phyloP scores from a whole-genome alignment of 2,797 vertebrate species.

The Eleutherodactylus coqui region DNA sequence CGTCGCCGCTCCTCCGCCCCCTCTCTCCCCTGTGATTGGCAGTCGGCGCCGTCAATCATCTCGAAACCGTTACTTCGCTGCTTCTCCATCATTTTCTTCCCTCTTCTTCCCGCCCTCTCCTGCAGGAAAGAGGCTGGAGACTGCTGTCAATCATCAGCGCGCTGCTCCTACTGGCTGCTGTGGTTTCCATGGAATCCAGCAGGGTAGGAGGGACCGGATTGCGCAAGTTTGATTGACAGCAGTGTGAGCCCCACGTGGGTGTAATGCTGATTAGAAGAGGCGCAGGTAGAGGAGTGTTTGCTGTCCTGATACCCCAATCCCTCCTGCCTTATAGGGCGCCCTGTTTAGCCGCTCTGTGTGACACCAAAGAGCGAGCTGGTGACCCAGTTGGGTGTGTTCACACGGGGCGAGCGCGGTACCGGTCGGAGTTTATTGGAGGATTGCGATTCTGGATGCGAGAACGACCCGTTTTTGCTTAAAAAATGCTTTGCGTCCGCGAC shows the following conservation, averaged over 20 bases:
- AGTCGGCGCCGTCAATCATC: background rate
- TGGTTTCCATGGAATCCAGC: slow-evolving; percentile 27
- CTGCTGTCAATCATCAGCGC: slow-evolving; percentile 19
- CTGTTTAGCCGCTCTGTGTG: too few species aligned
- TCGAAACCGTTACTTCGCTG: slow-evolving; percentile 58
- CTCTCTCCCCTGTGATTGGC: background rate
- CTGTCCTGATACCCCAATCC: background rate
- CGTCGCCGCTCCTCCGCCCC: background rate
- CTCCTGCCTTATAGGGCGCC: too few species aligned
- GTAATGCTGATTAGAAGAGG: background rate
- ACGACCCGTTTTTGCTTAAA: too few species aligned
- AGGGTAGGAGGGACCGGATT: slow-evolving; percentile 29
- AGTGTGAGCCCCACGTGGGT: slow-evolving; percentile 55
- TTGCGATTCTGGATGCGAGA: too few species aligned
- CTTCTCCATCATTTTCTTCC: slow-evolving; percentile 40
- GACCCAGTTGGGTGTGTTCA: too few species aligned
- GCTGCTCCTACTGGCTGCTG: background rate
- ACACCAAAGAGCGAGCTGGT: too few species aligned
- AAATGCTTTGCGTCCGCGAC: too few species aligned
- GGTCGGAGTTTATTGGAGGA: too few species aligned
- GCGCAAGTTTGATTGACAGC: slow-evolving; percentile 40
- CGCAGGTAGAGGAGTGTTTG: too few species aligned
- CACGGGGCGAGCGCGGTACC: too few species aligned
- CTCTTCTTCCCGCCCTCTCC: slow-evolving; percentile 11
- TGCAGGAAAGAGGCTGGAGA: slow-evolving; percentile 31